Conservation (phyloP, 1,140 invertebrate genomes). For the Zaprionus ornatus region DNA sequence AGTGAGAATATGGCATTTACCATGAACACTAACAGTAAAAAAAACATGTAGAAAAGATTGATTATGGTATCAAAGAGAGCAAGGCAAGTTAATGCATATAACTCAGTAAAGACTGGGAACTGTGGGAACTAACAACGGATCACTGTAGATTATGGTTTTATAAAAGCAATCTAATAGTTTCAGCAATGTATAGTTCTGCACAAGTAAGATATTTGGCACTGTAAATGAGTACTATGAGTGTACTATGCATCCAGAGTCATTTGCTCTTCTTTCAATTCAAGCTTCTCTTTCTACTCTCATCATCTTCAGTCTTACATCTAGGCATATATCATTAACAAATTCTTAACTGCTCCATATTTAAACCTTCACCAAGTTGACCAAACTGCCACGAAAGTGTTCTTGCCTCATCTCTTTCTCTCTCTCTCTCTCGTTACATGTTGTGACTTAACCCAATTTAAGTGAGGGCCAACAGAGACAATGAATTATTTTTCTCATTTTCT, state of each 20-base stretch:
- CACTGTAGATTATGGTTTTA: neutral
- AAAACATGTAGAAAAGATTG: neutral
- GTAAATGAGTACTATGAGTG: neutral
- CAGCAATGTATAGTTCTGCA: accelerated
- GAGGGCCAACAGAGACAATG: conserved; percentile 18
- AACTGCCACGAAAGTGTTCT: conserved; percentile 8
- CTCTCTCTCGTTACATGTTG: neutral
- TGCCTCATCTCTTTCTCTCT: conserved; percentile 6
- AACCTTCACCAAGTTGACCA: neutral
- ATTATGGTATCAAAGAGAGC: too few relatives aligned
- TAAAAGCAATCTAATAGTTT: neutral
- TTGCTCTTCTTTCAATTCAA: neutral
- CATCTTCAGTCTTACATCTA: neutral
- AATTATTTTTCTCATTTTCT: conserved; percentile 35
- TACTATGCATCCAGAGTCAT: too few relatives aligned
- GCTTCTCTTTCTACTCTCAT: too few relatives aligned
- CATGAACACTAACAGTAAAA: neutral
- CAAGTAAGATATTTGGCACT: neutral
- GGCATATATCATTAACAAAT: neutral
- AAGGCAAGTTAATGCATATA: neutral
- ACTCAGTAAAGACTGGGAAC: neutral
- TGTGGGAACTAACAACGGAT: neutral
- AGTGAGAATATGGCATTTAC: neutral
- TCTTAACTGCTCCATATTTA: neutral
- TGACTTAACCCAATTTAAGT: conserved; percentile 42